Base-by-base conservation (phyloP, 2,888 invertebrate species). In the Plagiodera versicolora region DNA sequence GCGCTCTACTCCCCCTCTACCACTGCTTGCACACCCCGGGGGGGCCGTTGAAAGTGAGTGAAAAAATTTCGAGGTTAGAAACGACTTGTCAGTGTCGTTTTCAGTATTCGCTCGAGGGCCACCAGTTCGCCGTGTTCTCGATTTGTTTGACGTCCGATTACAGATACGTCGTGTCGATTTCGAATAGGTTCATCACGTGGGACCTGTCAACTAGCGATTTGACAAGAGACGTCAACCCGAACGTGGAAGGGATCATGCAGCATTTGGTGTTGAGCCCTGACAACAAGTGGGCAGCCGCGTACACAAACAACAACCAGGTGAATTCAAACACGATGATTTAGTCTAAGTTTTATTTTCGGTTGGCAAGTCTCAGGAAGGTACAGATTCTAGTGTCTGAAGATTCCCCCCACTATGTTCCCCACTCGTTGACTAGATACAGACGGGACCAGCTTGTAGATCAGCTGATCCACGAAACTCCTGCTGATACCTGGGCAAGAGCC, bases 1-100 rank as follows among this genome's bases (percentile, higher is more conserved):
- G 96, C 72, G 92, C 97, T 0, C 80, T 98, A 53, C 84, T 97
- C 68, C 98, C 98, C 0, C 87, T 94, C 0, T 96, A 96, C 79
- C 98, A 98, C 78, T 98, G 97, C 73, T 83, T 98, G 64, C 98
- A 98, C 77, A 98, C 98, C 1, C 98, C 98, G n/a, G 98, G 98
- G 47, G 98, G 98, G 1, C 98, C 98, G 0, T 81, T 98, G 4
- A 98, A 98, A 84, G 94, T 92, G 77, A 52, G 28, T n/a, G n/a
- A n/a, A n/a, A n/a, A n/a, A n/a, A n/a, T 18, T 24, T 20, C 50
- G 28, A 16, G 16, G 11, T 30, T 45, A 14, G 45, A 10, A 52
- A 2, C 2, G 11, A 32, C 10, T 46, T 52, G 20, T 16, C 4
- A 18, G 14, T 45, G 11, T n/a, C 20, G 59, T 53, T 82, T 81